Conservation (phyloP, 2,113 vertebrate genomes). For the Rhodinocichla rosea region DNA sequence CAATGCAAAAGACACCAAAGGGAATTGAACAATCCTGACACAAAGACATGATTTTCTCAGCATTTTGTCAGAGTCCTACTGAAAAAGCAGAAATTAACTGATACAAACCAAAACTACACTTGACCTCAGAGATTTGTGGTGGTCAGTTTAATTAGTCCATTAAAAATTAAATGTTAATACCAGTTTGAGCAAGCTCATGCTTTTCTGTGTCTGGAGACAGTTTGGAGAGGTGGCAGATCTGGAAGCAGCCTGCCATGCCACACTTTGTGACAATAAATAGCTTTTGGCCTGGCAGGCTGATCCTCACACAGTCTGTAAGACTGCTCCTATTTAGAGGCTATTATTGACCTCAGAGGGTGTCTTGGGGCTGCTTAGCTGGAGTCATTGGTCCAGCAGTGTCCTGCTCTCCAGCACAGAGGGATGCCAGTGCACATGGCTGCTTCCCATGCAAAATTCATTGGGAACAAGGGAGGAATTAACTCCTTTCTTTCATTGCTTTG, state of each 20-base stretch:
- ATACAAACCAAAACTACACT: not conserved
- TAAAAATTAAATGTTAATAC: not conserved
- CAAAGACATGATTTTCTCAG: not conserved
- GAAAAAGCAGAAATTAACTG: not conserved
- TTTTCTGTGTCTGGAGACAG: not conserved
- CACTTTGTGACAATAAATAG: not conserved
- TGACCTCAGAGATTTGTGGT: not conserved
- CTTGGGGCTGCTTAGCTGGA: not conserved
- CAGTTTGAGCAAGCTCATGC: not conserved
- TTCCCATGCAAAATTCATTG: not conserved
- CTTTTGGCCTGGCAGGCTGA: not conserved
- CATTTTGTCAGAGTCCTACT: not conserved
- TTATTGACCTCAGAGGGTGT: not conserved
- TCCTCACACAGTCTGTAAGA: not conserved
- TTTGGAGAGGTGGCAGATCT: fast-evolving
- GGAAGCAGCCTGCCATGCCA: not conserved
- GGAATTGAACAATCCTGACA: not conserved
- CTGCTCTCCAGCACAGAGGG: not conserved
- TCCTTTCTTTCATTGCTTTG: not conserved
- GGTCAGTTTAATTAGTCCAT: not conserved
- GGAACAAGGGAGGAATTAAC: not conserved
- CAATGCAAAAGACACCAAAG: not conserved
- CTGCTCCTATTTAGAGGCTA: not conserved
- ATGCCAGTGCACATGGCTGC: not conserved
- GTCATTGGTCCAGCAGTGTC: not conserved